Evolutionary conservation across 2,113 vertebrate species (phyloP).

Genomic region (Albula goreensis): DNA sequence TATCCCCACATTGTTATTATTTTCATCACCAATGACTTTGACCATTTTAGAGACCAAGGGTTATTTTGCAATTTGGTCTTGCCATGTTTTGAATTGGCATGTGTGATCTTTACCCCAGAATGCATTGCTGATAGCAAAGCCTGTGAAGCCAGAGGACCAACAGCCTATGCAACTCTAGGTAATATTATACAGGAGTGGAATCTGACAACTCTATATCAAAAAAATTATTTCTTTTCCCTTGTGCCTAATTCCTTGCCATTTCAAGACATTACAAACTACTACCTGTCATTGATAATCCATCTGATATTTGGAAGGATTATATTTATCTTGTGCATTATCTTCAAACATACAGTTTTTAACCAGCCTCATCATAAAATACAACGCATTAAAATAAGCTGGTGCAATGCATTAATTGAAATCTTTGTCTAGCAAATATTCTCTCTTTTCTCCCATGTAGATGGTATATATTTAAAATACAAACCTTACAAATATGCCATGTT

Average conservation of each 20-base stretch:
- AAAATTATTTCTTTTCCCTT: not conserved
- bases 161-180: not conserved
- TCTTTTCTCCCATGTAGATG: no score
- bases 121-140: not conserved
- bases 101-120: not conserved
- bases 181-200: constrained; percentile 9
- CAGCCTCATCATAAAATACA: no score
- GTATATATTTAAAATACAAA: no score
- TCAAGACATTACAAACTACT: not conserved
- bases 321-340: no score
- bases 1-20: not conserved
- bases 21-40: not conserved
- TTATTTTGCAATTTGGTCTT: not conserved
- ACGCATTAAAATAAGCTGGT: no score
- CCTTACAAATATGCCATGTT: no score
- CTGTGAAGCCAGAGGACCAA: not conserved
- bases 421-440: no score
- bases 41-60: not conserved
- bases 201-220: not conserved
- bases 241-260: not conserved
- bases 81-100: not conserved
- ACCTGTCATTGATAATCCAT: not conserved
- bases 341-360: no score
- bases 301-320: no score
- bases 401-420: no score